phyloP scores from a whole-genome alignment of 2,113 vertebrate genomes.

The Corythaixoides concolor region DNA sequence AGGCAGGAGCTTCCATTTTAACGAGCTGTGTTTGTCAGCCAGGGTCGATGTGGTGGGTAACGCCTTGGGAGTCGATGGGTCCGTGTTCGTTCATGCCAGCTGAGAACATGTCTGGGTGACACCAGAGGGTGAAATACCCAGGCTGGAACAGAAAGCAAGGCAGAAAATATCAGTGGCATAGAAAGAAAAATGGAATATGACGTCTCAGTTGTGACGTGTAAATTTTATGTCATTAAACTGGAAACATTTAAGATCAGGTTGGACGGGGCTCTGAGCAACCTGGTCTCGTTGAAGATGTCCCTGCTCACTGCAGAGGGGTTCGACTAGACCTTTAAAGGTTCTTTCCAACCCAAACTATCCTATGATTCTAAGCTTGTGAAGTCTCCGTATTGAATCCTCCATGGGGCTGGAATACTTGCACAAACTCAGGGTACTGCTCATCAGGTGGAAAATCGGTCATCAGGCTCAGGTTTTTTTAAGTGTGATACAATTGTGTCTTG shows the following conservation, averaged over 20 bases:
- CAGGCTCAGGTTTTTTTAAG: neutral
- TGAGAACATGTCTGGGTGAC: neutral
- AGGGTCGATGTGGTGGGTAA: neutral
- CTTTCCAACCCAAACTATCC: neutral
- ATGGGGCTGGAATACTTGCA: neutral
- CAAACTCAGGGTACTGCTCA: neutral
- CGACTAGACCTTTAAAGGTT: neutral
- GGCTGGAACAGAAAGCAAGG: neutral
- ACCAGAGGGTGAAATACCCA: neutral
- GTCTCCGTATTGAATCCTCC: neutral
- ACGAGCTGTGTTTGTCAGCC: neutral
- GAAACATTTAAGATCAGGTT: neutral
- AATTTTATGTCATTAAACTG: neutral
- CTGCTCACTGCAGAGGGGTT: neutral
- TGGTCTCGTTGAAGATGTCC: neutral
- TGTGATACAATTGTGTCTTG: neutral
- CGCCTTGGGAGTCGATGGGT: accelerated
- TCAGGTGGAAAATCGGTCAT: neutral
- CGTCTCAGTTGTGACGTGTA: neutral
- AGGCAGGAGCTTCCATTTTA: neutral
- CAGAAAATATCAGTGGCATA: neutral
- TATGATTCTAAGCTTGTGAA: neutral
- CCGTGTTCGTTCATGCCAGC: neutral
- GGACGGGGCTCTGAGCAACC: neutral
- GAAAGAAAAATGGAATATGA: neutral